Base-by-base conservation (phyloP, 2,113 vertebrate species). In the Petromus typicus region DNA sequence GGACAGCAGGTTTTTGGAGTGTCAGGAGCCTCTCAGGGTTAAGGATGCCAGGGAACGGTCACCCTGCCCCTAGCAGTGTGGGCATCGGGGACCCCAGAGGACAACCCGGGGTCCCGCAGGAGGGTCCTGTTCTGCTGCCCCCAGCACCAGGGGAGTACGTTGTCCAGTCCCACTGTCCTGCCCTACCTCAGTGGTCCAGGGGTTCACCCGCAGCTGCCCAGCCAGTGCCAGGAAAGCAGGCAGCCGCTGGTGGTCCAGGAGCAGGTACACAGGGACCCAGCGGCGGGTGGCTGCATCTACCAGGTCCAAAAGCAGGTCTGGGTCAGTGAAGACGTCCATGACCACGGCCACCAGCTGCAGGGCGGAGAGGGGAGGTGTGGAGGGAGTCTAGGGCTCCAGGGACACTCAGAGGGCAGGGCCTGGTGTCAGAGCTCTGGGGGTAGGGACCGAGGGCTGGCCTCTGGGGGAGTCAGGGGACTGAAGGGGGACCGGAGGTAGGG, bases 331-430 rank as follows among this genome's bases (percentile, higher is more conserved):
- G 93, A 97, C 81, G 34, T 99, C 99, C 81, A 99, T 99, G 91
- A 99, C 99, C 3, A 99, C 96, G 3, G 99, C 99, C 43, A 99
- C 98, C 40, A 99, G 98, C 99, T 99, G 97, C 37, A 51, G 61
- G 7, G 48, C 3, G 9, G 8, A 45, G 23, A 67, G 48, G 25
- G 12, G 27, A 3, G 17, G 12, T 66, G 30, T 64, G 79, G 54
- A 14, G 3, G 9, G 48, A 16, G 32, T 1, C 13, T 0, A 2
- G 16, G 32, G 22, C 10, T 4, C 3, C 0, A 3, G 51, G 32
- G 17, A 48, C 27, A 37, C 30, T 32, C 27, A 7, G 25, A 30
- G 23, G 64, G 48, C 45, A 30, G 30, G 43, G 6, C n/a, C 34
- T 63, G 88, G 56, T 14, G 20, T 59, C 13, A 4, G 67, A 18